Percentiles rank a stretch among this genome's conserved stretches.
These are phyloP conservation scores for Zalophus californianus DNA, from an alignment of 2,797 vertebrate genomes.

Conservation along the genomic window DNA sequence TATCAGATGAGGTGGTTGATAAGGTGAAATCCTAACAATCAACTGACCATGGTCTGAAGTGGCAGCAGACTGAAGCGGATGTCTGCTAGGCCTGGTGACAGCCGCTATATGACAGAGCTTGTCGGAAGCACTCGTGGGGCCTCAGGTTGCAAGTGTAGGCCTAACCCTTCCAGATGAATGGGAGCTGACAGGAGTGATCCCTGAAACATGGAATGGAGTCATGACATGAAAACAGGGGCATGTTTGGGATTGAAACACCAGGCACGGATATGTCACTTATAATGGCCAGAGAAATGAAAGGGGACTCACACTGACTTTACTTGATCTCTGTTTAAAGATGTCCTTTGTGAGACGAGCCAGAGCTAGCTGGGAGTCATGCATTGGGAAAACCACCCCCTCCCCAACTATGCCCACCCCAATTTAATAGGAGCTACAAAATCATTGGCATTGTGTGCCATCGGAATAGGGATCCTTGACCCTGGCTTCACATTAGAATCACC, in stretches of 20 bases:
- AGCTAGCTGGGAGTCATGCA: constrained; percentile 60
- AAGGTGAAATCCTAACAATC: constrained; percentile 78
- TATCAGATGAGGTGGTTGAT: neutral
- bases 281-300: constrained; percentile 86
- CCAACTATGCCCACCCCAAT: neutral
- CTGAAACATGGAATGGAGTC: constrained; percentile 79
- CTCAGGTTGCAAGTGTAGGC: constrained; percentile 85
- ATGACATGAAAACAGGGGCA: constrained; percentile 86
- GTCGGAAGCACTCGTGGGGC: constrained; percentile 80
- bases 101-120: constrained; percentile 85
- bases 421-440: constrained; percentile 12
- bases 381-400: neutral
- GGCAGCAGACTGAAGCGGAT: constrained; percentile 75
- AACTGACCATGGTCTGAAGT: constrained; percentile 71
- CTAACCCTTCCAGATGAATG: constrained; percentile 88
- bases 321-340: constrained; percentile 86
- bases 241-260: constrained; percentile 83
- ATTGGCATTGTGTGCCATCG: neutral
- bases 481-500: neutral
- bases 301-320: constrained; percentile 79
- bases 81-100: constrained; percentile 82
- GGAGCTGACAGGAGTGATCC: constrained; percentile 89
- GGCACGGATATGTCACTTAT: constrained; percentile 85
- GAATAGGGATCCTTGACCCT: neutral
- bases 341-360: constrained; percentile 75